Evolutionary conservation across 2,113 vertebrate genomes (phyloP).

Genomic region (Panthera tigris): DNA sequence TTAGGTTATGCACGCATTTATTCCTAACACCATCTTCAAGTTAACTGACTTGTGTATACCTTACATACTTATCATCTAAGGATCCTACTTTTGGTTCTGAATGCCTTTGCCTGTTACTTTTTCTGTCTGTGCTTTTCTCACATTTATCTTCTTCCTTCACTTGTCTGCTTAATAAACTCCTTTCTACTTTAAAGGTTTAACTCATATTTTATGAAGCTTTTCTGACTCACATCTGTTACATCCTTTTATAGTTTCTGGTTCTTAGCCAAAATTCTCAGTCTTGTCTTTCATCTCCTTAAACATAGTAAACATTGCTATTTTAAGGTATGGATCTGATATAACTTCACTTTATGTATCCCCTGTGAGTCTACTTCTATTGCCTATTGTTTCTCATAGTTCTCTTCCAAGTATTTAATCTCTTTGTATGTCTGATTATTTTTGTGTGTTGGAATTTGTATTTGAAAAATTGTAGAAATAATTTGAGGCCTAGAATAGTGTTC

Average conservation of each 20-base stretch:
- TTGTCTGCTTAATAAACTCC: background rate
- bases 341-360: background rate
- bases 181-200: background rate
- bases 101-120: background rate
- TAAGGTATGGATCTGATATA: background rate
- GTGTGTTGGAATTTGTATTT: slow-evolving; percentile 53
- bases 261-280: slow-evolving; percentile 15
- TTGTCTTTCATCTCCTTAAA: slow-evolving; percentile 26
- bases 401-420: slow-evolving; percentile 43
- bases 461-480: slow-evolving; percentile 27
- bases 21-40: background rate
- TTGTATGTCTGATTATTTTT: background rate
- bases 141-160: background rate
- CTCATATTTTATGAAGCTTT: background rate
- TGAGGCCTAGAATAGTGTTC: slow-evolving; percentile 11
- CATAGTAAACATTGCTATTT: background rate
- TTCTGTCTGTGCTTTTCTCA: background rate
- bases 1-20: background rate
- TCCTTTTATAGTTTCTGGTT: background rate
- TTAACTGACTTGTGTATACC: background rate
- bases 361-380: background rate
- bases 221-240: background rate
- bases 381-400: slow-evolving; percentile 25
- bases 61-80: background rate
- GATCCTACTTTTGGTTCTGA: background rate